These are phyloP conservation scores for Chlorops oryzae DNA, from an alignment of 1,140 invertebrate genomes.

Conservation along the genomic window DNA sequence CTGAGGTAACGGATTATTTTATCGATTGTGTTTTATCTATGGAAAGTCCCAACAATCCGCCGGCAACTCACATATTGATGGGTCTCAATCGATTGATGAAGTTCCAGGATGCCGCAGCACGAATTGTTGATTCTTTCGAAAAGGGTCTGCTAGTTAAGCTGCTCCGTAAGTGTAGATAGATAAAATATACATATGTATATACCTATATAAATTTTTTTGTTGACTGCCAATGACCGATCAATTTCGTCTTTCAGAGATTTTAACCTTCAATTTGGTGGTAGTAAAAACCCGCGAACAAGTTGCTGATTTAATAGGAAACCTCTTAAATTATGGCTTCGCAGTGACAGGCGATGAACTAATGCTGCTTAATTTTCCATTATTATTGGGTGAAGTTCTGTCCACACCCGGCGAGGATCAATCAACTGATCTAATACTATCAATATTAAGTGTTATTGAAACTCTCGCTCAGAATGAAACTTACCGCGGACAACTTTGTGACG, in stretches of 20 bases:
- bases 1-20: slow-evolving; percentile 28
- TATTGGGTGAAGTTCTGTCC: slow-evolving; percentile 18
- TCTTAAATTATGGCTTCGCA: slow-evolving; percentile 23
- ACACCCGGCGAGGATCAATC: slow-evolving; percentile 25
- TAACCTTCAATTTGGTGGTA: slow-evolving; percentile 15
- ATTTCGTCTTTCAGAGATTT: slow-evolving; percentile 11
- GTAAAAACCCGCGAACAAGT: slow-evolving; percentile 37
- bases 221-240: too few species aligned
- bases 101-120: slow-evolving; percentile 20
- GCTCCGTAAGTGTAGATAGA: slow-evolving; percentile 10
- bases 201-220: too few species aligned
- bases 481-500: slow-evolving; percentile 17
- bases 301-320: slow-evolving; percentile 23
- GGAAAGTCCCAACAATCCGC: slow-evolving; percentile 15
- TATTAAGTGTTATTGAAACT: slow-evolving; percentile 31
- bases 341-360: slow-evolving; percentile 19
- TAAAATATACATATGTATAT: too few species aligned
- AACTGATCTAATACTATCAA: slow-evolving; percentile 30
- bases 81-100: slow-evolving; percentile 31
- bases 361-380: slow-evolving; percentile 14
- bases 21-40: slow-evolving; percentile 27
- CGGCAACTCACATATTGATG: slow-evolving; percentile 24
- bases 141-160: slow-evolving; percentile 18
- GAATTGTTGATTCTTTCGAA: slow-evolving; percentile 24
- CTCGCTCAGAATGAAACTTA: slow-evolving; percentile 34